A percentile compares a stretch with the other conserved stretches of the same genome.
phyloP scores from a whole-genome alignment of 2,113 vertebrate genomes.

The Neotoma lepida region DNA sequence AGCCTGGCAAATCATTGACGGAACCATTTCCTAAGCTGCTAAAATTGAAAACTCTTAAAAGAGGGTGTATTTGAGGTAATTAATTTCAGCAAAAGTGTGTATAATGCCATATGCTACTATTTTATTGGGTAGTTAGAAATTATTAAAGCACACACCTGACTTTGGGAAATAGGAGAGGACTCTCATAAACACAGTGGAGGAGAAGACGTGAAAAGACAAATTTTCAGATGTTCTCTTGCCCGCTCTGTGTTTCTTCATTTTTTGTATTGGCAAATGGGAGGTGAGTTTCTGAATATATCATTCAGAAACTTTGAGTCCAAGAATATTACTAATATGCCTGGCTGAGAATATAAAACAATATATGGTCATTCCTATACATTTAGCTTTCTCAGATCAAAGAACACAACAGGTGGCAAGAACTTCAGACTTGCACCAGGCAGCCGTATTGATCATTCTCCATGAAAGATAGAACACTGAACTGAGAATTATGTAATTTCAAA shows the following conservation, averaged over 20 bases:
- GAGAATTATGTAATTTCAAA: not conserved
- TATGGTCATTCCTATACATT: not conserved
- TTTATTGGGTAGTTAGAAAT: slow-evolving; percentile 3
- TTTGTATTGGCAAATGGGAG: not conserved
- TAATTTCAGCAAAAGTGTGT: slow-evolving; percentile 53
- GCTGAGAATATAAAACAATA: not conserved
- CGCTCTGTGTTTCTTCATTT: not conserved
- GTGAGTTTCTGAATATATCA: not conserved
- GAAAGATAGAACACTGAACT: not conserved
- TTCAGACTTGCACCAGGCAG: not conserved
- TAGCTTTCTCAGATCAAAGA: not conserved
- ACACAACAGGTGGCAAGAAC: not conserved
- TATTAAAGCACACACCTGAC: not conserved
- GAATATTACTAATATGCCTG: not conserved
- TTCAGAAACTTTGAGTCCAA: not conserved
- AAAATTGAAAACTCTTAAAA: slow-evolving; percentile 14
- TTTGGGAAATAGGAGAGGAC: not conserved
- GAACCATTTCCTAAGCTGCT: not conserved
- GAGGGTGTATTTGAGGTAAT: slow-evolving; percentile 4
- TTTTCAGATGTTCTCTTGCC: slow-evolving; percentile 15
- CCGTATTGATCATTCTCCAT: not conserved
- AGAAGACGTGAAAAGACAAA: not conserved
- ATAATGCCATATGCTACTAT: slow-evolving; percentile 29
- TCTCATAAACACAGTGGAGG: not conserved
- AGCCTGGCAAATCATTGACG: not conserved